Evolutionary conservation across 2,797 vertebrate species (phyloP).

Genomic region (Anabacerthia variegaticeps): DNA sequence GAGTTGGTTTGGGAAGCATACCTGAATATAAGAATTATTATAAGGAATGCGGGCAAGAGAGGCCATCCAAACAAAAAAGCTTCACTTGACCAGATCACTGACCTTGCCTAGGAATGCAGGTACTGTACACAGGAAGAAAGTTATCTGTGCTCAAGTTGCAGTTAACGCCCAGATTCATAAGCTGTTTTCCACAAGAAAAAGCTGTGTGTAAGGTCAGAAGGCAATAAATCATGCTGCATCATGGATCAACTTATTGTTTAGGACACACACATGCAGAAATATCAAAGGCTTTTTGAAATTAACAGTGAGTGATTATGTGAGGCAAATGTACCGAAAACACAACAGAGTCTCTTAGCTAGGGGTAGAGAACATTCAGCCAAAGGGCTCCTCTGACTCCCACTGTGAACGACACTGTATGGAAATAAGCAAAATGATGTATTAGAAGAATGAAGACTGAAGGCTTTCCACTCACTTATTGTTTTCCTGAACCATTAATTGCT

Average conservation of each 20-base stretch:
- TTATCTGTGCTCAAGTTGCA: neutral
- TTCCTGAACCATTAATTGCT: neutral
- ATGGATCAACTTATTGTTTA: conserved; percentile 23
- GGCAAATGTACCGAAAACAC: conserved; percentile 14
- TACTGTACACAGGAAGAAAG: neutral
- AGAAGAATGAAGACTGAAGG: conserved; percentile 13
- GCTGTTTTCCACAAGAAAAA: neutral
- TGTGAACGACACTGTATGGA: neutral
- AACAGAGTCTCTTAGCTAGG: neutral
- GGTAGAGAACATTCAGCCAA: neutral
- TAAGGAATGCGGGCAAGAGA: neutral
- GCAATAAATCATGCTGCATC: neutral
- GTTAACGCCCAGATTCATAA: neutral
- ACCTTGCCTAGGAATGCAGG: neutral
- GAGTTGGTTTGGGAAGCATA: neutral
- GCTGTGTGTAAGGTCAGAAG: neutral
- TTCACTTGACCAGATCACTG: neutral
- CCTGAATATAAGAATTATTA: neutral
- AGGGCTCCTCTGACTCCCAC: neutral
- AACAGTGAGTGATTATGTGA: conserved; percentile 23
- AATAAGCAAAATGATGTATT: neutral
- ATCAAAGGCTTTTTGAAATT: conserved; percentile 10
- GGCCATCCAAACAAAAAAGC: neutral
- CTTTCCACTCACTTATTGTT: neutral
- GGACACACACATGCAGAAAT: neutral